Conservation (phyloP, 2,888 invertebrate genomes). For the Labia minor region DNA sequence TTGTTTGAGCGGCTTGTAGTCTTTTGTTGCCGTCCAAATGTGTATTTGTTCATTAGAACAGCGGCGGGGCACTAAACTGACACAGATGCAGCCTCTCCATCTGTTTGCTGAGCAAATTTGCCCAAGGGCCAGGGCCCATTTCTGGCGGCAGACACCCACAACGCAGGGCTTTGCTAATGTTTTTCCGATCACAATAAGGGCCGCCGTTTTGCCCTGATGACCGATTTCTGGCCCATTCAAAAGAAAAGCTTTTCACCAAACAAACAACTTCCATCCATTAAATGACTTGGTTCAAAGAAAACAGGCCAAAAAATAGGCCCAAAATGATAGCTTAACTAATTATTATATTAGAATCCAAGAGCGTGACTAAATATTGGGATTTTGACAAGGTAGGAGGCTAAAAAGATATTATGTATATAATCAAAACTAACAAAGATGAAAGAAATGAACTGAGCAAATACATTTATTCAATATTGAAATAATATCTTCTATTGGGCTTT, state of each 20-base stretch:
- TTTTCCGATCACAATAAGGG: background rate
- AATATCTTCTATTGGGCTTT: background rate
- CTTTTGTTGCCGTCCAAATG: background rate
- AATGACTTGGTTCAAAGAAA: background rate
- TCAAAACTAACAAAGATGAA: background rate
- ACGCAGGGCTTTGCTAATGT: background rate
- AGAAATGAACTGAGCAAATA: background rate
- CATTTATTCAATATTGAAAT: background rate
- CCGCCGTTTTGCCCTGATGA: background rate
- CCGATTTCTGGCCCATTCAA: no score
- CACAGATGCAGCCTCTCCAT: background rate
- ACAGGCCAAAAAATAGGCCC: background rate
- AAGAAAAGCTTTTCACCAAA: background rate
- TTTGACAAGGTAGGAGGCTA: no score
- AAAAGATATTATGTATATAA: no score
- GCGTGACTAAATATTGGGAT: no score
- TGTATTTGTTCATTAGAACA: background rate
- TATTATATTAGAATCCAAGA: background rate
- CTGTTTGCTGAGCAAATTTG: conserved; percentile 7
- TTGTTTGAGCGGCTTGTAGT: no score
- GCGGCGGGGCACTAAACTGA: background rate
- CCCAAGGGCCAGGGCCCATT: background rate
- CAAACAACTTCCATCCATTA: background rate
- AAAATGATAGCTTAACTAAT: background rate
- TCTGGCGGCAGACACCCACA: background rate